phyloP scores from a whole-genome alignment of 2,113 vertebrate genomes.

The Neodontobutis hainanensis region DNA sequence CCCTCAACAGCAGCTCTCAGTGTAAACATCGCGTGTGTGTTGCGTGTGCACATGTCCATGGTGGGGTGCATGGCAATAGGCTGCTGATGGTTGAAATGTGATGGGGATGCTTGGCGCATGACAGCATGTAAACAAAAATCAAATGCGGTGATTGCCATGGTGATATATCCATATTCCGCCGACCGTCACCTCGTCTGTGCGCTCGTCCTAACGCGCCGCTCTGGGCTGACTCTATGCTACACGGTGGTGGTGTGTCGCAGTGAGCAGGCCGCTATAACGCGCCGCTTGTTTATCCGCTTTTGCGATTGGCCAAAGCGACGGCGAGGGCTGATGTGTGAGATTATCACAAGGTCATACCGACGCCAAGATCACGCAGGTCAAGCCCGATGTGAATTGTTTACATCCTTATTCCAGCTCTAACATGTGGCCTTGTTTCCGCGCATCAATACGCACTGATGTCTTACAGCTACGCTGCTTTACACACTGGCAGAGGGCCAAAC shows the following conservation, averaged over 20 bases:
- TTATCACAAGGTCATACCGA: conserved; percentile 79
- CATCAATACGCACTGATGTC: conserved; percentile 1
- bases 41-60: conserved; percentile 61
- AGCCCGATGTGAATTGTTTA: conserved; percentile 64
- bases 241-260: conserved; percentile 52
- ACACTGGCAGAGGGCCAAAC: conserved; percentile 27
- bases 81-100: conserved; percentile 72
- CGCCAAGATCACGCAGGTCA: conserved; percentile 25
- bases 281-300: conserved; percentile 63
- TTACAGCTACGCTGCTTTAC: neutral
- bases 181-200: conserved; percentile 40
- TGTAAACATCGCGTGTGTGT: conserved; percentile 21
- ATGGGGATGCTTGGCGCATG: conserved; percentile 76
- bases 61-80: conserved; percentile 66
- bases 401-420: conserved; percentile 52
- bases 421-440: conserved; percentile 43
- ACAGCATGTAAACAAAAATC: conserved; percentile 80
- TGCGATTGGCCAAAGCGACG: conserved; percentile 56
- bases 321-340: conserved; percentile 68
- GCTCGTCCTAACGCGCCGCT: neutral
- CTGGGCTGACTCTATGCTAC: conserved; percentile 19
- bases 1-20: neutral
- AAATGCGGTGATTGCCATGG: conserved; percentile 76
- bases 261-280: conserved; percentile 42
- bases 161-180: conserved; percentile 64